These are phyloP conservation scores for Amphiprion clarkii DNA, from an alignment of 2,797 vertebrate genomes.

Conservation along the genomic window DNA sequence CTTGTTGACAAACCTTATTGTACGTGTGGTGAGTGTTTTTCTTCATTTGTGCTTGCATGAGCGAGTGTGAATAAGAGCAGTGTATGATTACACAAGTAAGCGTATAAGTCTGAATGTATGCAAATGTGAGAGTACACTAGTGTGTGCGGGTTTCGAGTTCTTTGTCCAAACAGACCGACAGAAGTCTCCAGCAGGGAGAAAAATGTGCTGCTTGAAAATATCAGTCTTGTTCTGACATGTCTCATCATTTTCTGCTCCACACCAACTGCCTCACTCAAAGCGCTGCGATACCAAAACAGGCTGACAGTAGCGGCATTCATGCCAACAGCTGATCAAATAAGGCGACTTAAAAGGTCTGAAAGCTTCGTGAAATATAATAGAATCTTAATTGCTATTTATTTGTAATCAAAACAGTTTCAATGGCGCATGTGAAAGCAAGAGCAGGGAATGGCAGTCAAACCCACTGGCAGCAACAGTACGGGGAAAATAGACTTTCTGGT, in stretches of 20 bases:
- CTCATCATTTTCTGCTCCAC: constrained; percentile 70
- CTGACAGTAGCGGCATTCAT: constrained; percentile 39
- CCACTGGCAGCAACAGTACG: neutral
- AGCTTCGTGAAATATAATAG: neutral
- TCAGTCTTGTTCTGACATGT: constrained; percentile 80
- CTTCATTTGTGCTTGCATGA: constrained; percentile 21
- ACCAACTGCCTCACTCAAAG: constrained; percentile 48
- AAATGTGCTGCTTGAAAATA: constrained; percentile 76
- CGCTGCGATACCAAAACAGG: constrained; percentile 20
- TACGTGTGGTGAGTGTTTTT: constrained; percentile 16
- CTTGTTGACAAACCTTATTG: neutral
- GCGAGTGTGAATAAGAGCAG: neutral
- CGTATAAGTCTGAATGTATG: constrained; percentile 25
- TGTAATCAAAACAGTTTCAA: neutral
- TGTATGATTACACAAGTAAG: constrained; percentile 4
- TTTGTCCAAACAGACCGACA: constrained; percentile 74
- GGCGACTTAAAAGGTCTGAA: neutral
- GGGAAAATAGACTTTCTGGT: neutral
- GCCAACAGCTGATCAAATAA: constrained; percentile 19
- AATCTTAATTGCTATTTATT: neutral
- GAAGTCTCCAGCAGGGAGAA: constrained; percentile 62
- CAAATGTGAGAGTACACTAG: neutral
- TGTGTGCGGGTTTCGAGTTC: constrained; percentile 51
- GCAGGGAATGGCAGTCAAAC: neutral
- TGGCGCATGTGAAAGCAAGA: constrained; percentile 4